A percentile compares a stretch with the other conserved stretches of the same genome.
These are phyloP conservation scores for Falcunculus frontatus DNA, from an alignment of 2,113 vertebrate genomes.

Conservation along the genomic window DNA sequence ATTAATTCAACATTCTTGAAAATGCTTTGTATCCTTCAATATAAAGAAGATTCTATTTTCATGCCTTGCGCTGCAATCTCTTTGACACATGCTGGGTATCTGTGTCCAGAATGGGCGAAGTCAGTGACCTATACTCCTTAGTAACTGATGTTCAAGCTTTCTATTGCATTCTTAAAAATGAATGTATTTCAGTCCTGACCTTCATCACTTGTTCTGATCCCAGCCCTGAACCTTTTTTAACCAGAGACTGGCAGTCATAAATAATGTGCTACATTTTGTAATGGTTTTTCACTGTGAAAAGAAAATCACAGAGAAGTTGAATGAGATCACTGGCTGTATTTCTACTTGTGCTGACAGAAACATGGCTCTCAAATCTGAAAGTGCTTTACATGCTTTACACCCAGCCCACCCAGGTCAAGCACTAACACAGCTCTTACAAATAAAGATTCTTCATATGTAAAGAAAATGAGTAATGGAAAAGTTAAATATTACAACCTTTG, in stretches of 20 bases:
- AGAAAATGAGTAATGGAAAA: not conserved
- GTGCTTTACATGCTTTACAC: not conserved
- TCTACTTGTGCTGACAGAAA: conserved; percentile 5
- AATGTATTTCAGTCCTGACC: conserved; percentile 15
- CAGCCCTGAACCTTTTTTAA: not conserved
- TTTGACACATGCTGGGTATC: not conserved
- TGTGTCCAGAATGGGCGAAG: not conserved
- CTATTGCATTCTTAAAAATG: not conserved
- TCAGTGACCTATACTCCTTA: not conserved
- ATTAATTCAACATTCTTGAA: not conserved
- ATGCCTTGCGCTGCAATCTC: not conserved
- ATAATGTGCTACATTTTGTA: conserved; percentile 15
- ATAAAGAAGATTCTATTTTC: not conserved
- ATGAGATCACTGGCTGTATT: not conserved
- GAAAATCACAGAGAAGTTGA: not conserved
- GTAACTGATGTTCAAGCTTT: conserved; percentile 9
- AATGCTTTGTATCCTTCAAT: not conserved
- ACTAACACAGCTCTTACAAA: not conserved
- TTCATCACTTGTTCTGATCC: not conserved
- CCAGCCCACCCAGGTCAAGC: not conserved
- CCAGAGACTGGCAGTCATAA: not conserved
- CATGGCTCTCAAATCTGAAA: not conserved
- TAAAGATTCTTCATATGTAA: not conserved
- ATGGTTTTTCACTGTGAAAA: not conserved
- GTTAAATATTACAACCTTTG: not conserved